Base-by-base conservation (phyloP, 1,140 invertebrate genomes). In the Drosophila malerkotliana region DNA sequence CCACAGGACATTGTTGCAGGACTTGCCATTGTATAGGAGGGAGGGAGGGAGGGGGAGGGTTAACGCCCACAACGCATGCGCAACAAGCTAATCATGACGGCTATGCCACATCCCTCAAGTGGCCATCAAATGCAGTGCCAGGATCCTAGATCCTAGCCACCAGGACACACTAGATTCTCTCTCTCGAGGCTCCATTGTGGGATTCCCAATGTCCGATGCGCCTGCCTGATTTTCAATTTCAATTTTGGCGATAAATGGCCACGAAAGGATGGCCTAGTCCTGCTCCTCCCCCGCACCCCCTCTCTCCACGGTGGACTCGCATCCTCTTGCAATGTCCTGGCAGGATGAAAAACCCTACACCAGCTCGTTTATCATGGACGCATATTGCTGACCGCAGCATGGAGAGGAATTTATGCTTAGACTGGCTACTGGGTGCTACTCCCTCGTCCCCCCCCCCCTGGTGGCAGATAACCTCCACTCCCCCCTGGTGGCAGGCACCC, bases 311-410 rank as follows among this genome's bases (percentile, higher is more conserved):
- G 48, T 28, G 26, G 26, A 28, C 5, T 5, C 6, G n/a, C 45
- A 4, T 12, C 39, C 34, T 24, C 26, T 30, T 51, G 32, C 62
- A 55, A 14, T 44, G 41, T 44, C 28, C 41, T 45, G 4, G 48
- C 55, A 37, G 49, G 45, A 41, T 32, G 67, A 48, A 71, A 57
- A 53, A 21, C 47, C 48, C 71, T 10, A 30, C 12, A 26, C 37
- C 61, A 47, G 62, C 56, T 79, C 77, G 77, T 79, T 79, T 79
- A 79, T 79, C 77, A 79, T 75, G 71, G 67, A 51, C 51, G 63
- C 77, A 75, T 71, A 71, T 80, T 80, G 77, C 77, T 80, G 77
- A 80, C 77, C 77, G 66, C 77, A 80, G 77, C 78, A 69, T 60
- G 39, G 30, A 62, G 64, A 59, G 56, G 57, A 75, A 79, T 79